A percentile compares a stretch with the other conserved stretches of the same genome.
These are phyloP conservation scores for Coregonus suidteri DNA, from an alignment of 2,797 vertebrate species.

Conservation along the genomic window DNA sequence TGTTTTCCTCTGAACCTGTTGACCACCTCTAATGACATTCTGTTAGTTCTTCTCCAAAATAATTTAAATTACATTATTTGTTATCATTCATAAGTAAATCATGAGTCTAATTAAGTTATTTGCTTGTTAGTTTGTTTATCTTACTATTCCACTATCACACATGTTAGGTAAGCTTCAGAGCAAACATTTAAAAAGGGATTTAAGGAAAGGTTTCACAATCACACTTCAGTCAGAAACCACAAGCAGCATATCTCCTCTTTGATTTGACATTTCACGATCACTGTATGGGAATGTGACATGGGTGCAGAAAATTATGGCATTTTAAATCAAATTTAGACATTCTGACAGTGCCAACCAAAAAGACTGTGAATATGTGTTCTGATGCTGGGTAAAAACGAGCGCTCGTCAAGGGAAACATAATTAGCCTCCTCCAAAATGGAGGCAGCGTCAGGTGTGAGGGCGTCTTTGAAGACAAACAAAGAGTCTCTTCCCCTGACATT, in stretches of 20 bases:
- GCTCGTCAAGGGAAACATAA: neutral
- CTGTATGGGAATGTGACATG: neutral
- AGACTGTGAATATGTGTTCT: neutral
- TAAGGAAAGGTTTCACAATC: neutral
- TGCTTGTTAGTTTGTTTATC: neutral
- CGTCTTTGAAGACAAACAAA: slow-evolving; percentile 14
- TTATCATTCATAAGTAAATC: no score
- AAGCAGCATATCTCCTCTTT: neutral
- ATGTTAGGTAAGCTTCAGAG: neutral
- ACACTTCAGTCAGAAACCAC: neutral
- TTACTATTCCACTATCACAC: neutral
- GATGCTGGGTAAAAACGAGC: neutral
- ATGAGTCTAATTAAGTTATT: no score
- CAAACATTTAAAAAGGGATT: neutral
- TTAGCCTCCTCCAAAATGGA: neutral
- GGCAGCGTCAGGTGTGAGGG: slow-evolving; percentile 4
- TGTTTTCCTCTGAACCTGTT: neutral
- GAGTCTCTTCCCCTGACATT: slow-evolving; percentile 12
- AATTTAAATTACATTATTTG: no score
- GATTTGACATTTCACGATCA: neutral
- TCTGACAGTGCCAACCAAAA: slow-evolving; percentile 1
- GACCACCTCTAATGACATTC: neutral
- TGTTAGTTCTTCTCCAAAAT: neutral
- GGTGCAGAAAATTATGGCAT: neutral
- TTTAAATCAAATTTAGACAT: neutral